These are phyloP conservation scores for Corythaixoides concolor DNA, from an alignment of 2,113 vertebrate species.

Conservation along the genomic window DNA sequence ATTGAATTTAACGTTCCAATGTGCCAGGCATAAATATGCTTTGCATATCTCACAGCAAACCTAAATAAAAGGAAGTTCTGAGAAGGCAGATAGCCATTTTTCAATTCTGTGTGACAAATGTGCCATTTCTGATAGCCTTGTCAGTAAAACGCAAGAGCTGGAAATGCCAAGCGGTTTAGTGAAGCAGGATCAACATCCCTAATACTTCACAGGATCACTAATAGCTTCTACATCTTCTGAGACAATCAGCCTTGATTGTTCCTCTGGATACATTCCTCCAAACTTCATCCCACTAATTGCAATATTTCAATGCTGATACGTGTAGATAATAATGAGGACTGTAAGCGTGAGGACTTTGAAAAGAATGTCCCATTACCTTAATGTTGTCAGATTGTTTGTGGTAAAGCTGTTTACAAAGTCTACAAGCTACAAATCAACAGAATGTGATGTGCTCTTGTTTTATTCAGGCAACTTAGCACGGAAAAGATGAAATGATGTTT, in stretches of 20 bases:
- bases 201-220: conserved; percentile 19
- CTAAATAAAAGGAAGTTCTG: conserved; percentile 66
- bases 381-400: conserved; percentile 39
- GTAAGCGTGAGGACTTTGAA: not conserved
- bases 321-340: conserved; percentile 49
- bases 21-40: conserved; percentile 47
- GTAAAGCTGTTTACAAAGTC: conserved; percentile 53
- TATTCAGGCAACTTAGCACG: conserved; percentile 27
- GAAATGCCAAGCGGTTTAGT: conserved; percentile 39
- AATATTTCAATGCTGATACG: conserved; percentile 39
- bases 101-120: conserved; percentile 66
- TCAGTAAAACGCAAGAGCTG: conserved; percentile 43
- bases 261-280: conserved; percentile 37
- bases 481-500: conserved; percentile 64
- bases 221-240: conserved; percentile 14
- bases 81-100: conserved; percentile 67
- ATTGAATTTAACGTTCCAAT: conserved; percentile 49
- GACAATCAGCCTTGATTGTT: conserved; percentile 50
- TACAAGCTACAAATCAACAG: conserved; percentile 55
- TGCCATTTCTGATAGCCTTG: conserved; percentile 65
- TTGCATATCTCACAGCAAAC: conserved; percentile 52
- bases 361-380: conserved; percentile 16
- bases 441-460: conserved; percentile 46
- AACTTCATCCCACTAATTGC: conserved; percentile 51
- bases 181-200: conserved; percentile 53